Base-by-base conservation (phyloP, 37 sponge, comb jelly and placozoan species). In the Amphimedon queenslandica region DNA sequence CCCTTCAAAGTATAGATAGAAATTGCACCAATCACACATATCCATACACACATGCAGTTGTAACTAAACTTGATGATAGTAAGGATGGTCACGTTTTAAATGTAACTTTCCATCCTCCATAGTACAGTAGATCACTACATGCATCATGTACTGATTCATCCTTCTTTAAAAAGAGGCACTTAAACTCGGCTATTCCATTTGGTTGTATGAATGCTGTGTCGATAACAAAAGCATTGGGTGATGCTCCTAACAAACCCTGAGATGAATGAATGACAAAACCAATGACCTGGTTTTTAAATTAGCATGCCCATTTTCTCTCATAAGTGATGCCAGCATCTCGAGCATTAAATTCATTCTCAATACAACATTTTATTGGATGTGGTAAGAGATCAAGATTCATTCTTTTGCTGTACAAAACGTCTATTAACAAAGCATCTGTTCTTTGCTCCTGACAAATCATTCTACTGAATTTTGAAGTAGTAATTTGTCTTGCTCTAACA, bases 161-260 rank as follows among this genome's bases (percentile, higher is more conserved):
- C 58, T 37, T 28, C 42, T 76, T 63, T 3, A 40, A 28, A 63
- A 72, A 80, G n/a, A 81, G 87, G 42, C 76, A 80, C 37, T 86
- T 86, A 58, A 80, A 63, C 51, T 85, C 86, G 21, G 66, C 40
- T 16, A 85, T 42, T 18, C 75, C 79, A n/a, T 67, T n/a, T 11
- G 61, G 23, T 6, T n/a, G 5, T 6, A 5, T 25, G 21, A 60
- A 6, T n/a, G 61, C 8, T 24, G 36, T 11, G 61, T 85, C 86
- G 36, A 13, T 55, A 18, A 85, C 86, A 27, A 41, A 33, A 24
- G 69, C 79, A 78, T 85, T 79, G 20, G 86, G 86, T 4, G 79
- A 74, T 11, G 86, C 79, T 40, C 86, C 86, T 28, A 84, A 66
- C 77, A 71, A 84, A 8, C 73, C 55, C 20, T 77, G 2, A 27